Base-by-base conservation (phyloP, 2,888 invertebrate species). In the Torymus tubicola region DNA sequence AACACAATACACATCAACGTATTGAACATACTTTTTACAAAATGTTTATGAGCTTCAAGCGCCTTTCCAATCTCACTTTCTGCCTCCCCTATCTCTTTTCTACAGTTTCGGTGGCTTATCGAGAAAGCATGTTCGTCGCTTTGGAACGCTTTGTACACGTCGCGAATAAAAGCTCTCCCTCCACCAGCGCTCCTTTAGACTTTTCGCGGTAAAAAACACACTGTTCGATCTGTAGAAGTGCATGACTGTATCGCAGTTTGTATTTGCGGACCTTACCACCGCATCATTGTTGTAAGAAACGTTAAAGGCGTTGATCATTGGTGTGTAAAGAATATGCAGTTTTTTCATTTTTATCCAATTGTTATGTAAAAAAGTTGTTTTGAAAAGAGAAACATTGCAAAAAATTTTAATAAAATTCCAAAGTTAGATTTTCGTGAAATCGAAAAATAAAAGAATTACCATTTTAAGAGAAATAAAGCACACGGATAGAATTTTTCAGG, bases 181-280 rank as follows among this genome's bases (percentile, higher is more conserved):
- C 73, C 58, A 81, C 72, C 69, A 74, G 81, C 81, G 58, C 83
- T 79, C 63, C 72, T 79, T 82, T 80, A 73, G 85, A 85, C 85
- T 86, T 87, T 87, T 85, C 86, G 86, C 84, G 72, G 69, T 84
- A 85, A 86, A 86, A 88, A 89, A 88, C 89, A 89, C 85, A 86
- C 85, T 88, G 88, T 88, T 87, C 85, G 85, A 73, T 86, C 85
- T 85, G 86, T 86, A 87, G 87, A 88, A 84, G 85, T 84, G 64
- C 82, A 55, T n/a, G n/a, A n/a, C 65, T 84, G 84, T 88, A 88
- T 88, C 88, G 86, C 83, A 83, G 81, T 85, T 87, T 85, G 87
- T 87, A 88, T 88, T 87, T 86, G 4, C 24, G 83, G 83, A 84
- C 84, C 83, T 86, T 86, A 86, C 84, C 85, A 31, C 31, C 8